Evolutionary conservation across 2,797 vertebrate species (phyloP), one percentile per base, ranked within the genome.

Genomic region (Petrocephalus schoutedeni): DNA sequence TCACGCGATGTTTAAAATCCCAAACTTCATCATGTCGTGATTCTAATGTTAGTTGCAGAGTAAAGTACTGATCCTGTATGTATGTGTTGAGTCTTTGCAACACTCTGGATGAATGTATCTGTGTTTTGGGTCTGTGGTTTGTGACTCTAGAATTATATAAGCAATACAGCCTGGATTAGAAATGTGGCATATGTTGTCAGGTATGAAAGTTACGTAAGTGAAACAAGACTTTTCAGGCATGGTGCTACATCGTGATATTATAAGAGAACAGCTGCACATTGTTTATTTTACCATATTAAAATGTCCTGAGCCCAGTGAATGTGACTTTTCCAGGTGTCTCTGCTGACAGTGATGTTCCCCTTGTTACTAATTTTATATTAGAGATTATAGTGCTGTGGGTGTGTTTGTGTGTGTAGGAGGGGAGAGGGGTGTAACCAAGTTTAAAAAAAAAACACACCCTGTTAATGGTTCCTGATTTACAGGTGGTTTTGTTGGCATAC

Each of bases 1-100:
- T 85, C 82, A 6, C 56, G 61, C 5, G 0, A 56, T 80, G 16
- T 10, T 49, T 80, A 16, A 32, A 85, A 85, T 54, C 49, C 54
- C 28, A 45, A 59, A 7, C 4, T n/a, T n/a, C n/a, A 85, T 71
- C 64, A 71, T 36, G 28, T 71, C 12, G 28, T 71, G 4, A 32
- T 71, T 28, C 12, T 36, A 71, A 16, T 16, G 64, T 14, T 36
- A 71, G 64, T 71, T 71, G 28, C 64, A 41, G 12, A 74, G 14
- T 74, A 14, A 74, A 41, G 32, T 41, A 74, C 67, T 36, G 32
- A 41, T 74, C 36, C 14, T 41, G 36, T 41, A 41, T 74, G 28
- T 71, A 59, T 86, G 56, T 59, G 16, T 61, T 86, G 61, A 45
- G 54, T 86, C 23, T 54, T 85, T 53, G 51, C 83, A 85, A 85